Base-by-base conservation (phyloP, 2,888 invertebrate species). In the Diachrysia chrysitis region DNA sequence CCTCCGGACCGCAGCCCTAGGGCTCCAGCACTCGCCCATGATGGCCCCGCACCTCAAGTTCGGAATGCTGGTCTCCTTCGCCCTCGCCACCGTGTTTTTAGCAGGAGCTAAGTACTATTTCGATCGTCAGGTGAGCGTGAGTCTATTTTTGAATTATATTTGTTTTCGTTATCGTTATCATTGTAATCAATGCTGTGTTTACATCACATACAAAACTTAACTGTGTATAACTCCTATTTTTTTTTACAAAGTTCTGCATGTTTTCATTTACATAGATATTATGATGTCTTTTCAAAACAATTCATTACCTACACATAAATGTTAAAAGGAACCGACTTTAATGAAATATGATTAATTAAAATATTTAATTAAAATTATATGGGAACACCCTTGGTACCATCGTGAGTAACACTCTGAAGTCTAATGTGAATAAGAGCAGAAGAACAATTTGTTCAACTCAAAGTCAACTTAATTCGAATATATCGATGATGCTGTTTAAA, bases 81-180 rank as follows among this genome's bases (percentile, higher is more conserved):
- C 96, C 16, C 88, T 97, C 56, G 96, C 97, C 1, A 96, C 97
- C 0, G 96, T 97, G 46, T 97, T 97, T 84, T 93, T 97, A 58
- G 97, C 96, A 0, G 97, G 96, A 32, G 96, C 96, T 25, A 97
- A 97, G 90, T 97, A 97, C 87, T 97, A 97, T 85, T 97, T 97
- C 71, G 97, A 97, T 85, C 95, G 96, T 81, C 96, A 97, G 93
- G 96, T 96, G 21, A 83, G 87, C 73, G 37, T 69, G 63, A 66
- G 65, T 68, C 54, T 51, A 68, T 76, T 75, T 64, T 57, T 75
- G 37, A 54, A 42, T 6, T 63, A 57, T 63, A 46, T 19, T 59
- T 61, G 37, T 25, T 56, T 12, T 10, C 12, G 25, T 48, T 46
- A 19, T 12, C 23, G 16, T 19, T 14, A n/a, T 51, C 48, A 19